Base-by-base conservation (phyloP, 2,888 invertebrate species). In the Masnerella sp. region DNA sequence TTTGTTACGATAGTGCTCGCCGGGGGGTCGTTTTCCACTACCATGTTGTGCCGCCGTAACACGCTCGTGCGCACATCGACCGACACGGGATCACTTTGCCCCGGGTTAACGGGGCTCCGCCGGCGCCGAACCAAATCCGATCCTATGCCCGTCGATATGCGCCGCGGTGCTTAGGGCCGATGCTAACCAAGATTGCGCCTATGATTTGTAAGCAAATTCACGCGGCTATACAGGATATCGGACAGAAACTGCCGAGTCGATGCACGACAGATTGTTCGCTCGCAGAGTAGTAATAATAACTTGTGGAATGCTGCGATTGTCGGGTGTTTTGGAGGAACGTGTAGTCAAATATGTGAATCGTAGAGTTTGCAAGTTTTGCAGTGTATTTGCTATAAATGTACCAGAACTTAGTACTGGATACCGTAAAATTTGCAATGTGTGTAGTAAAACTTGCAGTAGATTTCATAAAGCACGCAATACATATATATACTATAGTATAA, bases 1-100 rank as follows among this genome's bases (percentile, higher is more conserved):
- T 87, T 87, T 87, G 87, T 87, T 87, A 85, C 84, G 85, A 83
- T 86, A 87, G 84, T 82, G 77, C 85, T 76, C 83, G 80, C 85
- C 80, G 77, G 85, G 85, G 86, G 83, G 82, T 83, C 85, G 83
- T 86, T 83, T 80, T 80, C 81, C 78, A 79, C 81, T 56, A 71
- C 74, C 77, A 74, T 70, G 73, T 74, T 69, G 30, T 70, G 69
- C 72, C 64, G 59, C 51, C 65, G 68, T 73, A 75, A 73, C 77
- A 47, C 51, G 61, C 67, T 45, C 34, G 61, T 59, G 52, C 54
- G 42, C 17, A 62, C 58, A 52, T 38, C 40, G 14, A 56, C 64
- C 40, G 28, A 54, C 43, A 20, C 40, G 30, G 42, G 51, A 49
- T 67, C 52, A 56, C 58, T 67, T 70, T 67, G 56, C 67, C 38